Base-by-base conservation (phyloP, 2,888 invertebrate species). In the Cheilosia grossa region DNA sequence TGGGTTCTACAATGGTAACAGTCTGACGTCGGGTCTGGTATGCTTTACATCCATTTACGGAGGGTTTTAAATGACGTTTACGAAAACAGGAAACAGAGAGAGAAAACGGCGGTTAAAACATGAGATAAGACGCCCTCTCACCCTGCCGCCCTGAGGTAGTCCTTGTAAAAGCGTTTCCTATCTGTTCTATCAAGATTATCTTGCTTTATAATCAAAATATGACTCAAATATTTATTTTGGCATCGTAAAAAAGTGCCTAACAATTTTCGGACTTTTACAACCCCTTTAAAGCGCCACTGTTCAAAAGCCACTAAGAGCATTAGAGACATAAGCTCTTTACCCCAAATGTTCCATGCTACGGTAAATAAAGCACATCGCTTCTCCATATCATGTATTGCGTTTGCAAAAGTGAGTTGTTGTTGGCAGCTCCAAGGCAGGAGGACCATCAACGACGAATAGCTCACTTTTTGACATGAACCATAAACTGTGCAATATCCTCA, bases 271-370 rank as follows among this genome's bases (percentile, higher is more conserved):
- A n/a, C 53, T 2, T 27, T 27, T 15, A 6, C 6, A 44, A 44
- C 15, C 15, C n/a, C 42, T 61, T 51, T 30, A 33, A 4, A 66
- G 19, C 21, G 15, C 21, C 82, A 47, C 59, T 78, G 78, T 54
- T 7, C 9, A 40, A 44, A 2, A 33, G 19, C 49, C 27, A 44
- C 37, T 40, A 15, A 37, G 44, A 42, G 64, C 30, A 78, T 82
- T 66, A 7, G 66, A 66, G 73, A 61, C 72, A 79, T 79, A 82
- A 83, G 80, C 83, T 74, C 49, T 69, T 77, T 69, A 63, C 75
- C 47, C 30, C 66, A n/a, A 74, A 54, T 53, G 49, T 24, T 79
- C 21, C 37, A 73, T 79, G 73, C 42, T 64, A 67, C 67, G 73
- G 73, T 82, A 74, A 79, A 79, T 79, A 82, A 82, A 69, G 54